These are phyloP conservation scores for Petrocephalus zakoni DNA, from an alignment of 2,113 vertebrate species.

Conservation along the genomic window DNA sequence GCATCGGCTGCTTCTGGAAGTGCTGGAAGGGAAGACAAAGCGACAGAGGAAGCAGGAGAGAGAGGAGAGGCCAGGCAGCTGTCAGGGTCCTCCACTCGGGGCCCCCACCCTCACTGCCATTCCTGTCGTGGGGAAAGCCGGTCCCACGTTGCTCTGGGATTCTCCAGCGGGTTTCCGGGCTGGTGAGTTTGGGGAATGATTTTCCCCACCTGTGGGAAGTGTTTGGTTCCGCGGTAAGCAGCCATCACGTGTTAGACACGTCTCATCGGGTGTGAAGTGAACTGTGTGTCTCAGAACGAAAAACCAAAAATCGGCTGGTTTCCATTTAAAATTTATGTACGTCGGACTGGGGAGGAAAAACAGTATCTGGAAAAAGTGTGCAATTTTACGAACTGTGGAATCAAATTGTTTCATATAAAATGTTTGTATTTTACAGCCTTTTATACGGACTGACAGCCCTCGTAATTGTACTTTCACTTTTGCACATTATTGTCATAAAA, in stretches of 20 bases:
- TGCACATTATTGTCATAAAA: neutral
- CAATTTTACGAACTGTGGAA: neutral
- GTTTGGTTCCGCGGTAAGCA: neutral
- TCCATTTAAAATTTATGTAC: neutral
- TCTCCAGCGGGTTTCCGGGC: neutral
- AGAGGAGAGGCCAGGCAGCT: neutral
- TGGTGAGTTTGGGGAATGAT: slow-evolving; percentile 5
- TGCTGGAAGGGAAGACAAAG: neutral
- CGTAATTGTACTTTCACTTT: neutral
- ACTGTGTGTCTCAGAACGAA: neutral
- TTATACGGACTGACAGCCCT: neutral
- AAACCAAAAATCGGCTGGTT: neutral
- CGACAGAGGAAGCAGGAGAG: neutral
- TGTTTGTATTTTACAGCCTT: neutral
- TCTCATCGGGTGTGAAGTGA: neutral
- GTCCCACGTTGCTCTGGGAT: neutral
- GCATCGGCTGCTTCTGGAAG: slow-evolving; percentile 12
- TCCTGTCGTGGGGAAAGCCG: neutral
- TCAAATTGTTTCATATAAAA: neutral
- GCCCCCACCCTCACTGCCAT: neutral
- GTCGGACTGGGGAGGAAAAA: neutral
- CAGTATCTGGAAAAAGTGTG: neutral
- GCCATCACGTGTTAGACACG: no score
- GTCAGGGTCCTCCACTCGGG: neutral
- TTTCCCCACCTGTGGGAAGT: slow-evolving; percentile 1